These are phyloP conservation scores for Zoanthus sociatus DNA, from an alignment of 92 coral and sea anemone genomes.

Conservation along the genomic window DNA sequence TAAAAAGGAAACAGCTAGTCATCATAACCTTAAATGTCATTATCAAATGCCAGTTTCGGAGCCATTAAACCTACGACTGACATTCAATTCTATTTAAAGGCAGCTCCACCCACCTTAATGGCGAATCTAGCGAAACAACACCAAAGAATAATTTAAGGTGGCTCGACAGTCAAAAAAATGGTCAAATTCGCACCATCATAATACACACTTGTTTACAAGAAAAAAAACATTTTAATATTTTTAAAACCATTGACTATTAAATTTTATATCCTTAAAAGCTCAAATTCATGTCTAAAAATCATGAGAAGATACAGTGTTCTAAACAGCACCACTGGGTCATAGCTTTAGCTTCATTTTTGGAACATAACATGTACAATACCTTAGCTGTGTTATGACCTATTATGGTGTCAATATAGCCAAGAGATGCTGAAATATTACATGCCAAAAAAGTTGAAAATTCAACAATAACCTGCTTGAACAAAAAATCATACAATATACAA, in stretches of 20 bases:
- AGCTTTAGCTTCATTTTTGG: background rate
- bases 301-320: background rate
- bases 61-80: too few relatives aligned
- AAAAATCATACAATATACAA: background rate
- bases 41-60: too few relatives aligned
- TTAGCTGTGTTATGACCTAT: slow-evolving; percentile 49
- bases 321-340: background rate
- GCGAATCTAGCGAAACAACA: too few relatives aligned
- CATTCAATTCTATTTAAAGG: too few relatives aligned
- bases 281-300: background rate
- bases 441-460: background rate
- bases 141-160: background rate
- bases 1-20: too few relatives aligned
- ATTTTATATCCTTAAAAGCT: background rate
- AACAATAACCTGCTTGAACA: slow-evolving; percentile 3
- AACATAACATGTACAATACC: background rate
- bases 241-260: background rate
- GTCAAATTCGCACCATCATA: background rate
- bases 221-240: background rate
- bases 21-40: too few relatives aligned
- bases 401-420: slow-evolving; percentile 3
- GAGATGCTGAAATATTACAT: slow-evolving; percentile 4
- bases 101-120: too few relatives aligned
- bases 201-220: background rate
- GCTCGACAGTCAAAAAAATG: slow-evolving; percentile 8